Evolutionary conservation across 2,888 invertebrate genomes (phyloP).

Genomic region (Eumacrocentrus americanus): DNA sequence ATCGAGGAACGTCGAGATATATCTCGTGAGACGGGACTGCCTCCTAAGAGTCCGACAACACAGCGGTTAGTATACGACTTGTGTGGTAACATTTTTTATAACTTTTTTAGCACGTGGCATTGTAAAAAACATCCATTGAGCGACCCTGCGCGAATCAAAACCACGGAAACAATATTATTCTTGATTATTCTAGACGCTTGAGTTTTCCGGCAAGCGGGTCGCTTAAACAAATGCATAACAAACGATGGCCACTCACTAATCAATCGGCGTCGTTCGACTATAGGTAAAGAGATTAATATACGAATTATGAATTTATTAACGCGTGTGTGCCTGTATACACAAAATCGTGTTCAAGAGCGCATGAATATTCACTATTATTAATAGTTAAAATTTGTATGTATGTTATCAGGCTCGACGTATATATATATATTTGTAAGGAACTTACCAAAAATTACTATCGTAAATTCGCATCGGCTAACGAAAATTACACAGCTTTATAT

Average conservation of each 20-base stretch:
- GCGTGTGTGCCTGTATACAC: neutral
- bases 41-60: constrained; percentile 82
- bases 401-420: too few relatives aligned
- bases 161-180: neutral
- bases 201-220: constrained; percentile 60
- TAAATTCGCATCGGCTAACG: too few relatives aligned
- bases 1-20: constrained; percentile 56
- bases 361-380: constrained; percentile 7
- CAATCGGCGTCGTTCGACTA: constrained; percentile 60
- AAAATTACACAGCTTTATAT: too few relatives aligned
- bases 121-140: too few relatives aligned
- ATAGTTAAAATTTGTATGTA: too few relatives aligned
- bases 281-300: constrained; percentile 50
- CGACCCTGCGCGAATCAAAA: too few relatives aligned
- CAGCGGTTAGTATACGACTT: constrained; percentile 66
- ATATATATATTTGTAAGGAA: too few relatives aligned
- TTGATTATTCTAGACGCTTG: constrained; percentile 62
- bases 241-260: constrained; percentile 60
- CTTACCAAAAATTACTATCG: too few relatives aligned
- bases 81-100: neutral
- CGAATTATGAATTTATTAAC: neutral
- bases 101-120: too few relatives aligned
- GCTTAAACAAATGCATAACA: constrained; percentile 58
- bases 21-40: constrained; percentile 66
- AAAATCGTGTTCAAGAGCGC: neutral